A percentile compares a stretch with the other conserved stretches of the same genome.
These are phyloP conservation scores for Malurus elegans DNA, from an alignment of 2,113 vertebrate species.

Conservation along the genomic window DNA sequence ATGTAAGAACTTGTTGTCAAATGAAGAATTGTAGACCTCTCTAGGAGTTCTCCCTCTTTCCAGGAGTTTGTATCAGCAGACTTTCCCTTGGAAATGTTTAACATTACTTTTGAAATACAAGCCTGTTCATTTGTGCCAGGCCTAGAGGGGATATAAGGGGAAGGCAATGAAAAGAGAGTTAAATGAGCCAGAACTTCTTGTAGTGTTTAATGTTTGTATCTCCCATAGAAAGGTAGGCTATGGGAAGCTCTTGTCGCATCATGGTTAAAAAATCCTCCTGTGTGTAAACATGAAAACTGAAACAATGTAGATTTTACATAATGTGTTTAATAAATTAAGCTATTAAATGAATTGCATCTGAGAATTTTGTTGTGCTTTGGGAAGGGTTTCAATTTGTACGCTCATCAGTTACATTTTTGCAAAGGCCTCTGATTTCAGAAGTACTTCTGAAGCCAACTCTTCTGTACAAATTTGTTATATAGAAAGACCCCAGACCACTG, in stretches of 20 bases:
- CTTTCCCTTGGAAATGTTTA: constrained; percentile 34
- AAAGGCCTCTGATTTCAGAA: background rate
- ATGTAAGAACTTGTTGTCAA: constrained; percentile 67
- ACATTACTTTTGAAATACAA: constrained; percentile 26
- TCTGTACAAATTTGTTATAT: background rate
- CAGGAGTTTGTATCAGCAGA: constrained; percentile 44
- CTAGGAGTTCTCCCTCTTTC: constrained; percentile 68
- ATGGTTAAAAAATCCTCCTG: constrained; percentile 49
- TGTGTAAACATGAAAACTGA: constrained; percentile 76
- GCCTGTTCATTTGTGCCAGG: constrained; percentile 21
- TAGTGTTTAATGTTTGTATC: constrained; percentile 64
- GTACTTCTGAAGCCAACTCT: background rate
- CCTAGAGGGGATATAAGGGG: constrained; percentile 30
- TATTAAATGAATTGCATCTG: constrained; percentile 64
- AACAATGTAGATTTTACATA: constrained; percentile 76
- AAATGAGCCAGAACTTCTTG: constrained; percentile 67
- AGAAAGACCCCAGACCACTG: background rate
- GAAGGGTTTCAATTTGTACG: background rate
- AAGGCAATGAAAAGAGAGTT: constrained; percentile 70
- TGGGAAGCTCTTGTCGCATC: constrained; percentile 56
- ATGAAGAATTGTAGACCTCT: constrained; percentile 64
- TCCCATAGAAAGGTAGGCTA: constrained; percentile 41
- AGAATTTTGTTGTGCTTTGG: constrained; percentile 46
- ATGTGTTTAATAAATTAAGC: constrained; percentile 78
- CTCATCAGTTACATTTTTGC: background rate